Evolutionary conservation across 1,140 invertebrate species (phyloP), one percentile per base, ranked within the genome.

Genomic region (Drosophila rufa): DNA sequence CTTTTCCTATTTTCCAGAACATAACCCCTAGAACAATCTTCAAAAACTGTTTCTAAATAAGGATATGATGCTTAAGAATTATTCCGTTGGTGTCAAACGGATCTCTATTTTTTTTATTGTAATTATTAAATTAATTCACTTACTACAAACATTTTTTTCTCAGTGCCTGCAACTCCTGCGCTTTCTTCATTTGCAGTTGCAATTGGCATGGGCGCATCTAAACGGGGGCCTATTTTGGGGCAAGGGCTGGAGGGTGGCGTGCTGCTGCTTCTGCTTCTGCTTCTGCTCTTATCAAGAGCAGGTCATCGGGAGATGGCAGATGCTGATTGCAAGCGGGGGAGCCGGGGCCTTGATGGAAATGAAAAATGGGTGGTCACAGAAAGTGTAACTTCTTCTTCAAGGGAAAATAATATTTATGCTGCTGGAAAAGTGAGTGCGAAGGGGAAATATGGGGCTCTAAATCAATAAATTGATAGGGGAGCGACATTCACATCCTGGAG

Each of bases 221-320:
- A 33, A 47, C 36, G 22, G 51, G 67, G 30, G 12, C 36, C 65
- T 42, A 19, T 11, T 59, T 64, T n/a, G 22, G 27, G 40, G 5
- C 1, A 30, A 17, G 27, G 33, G 50, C 40, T 15, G 40, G 40
- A 14, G 53, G 53, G 51, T 27, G 15, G 11, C 8, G 60, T 48
- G 60, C 55, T 43, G 57, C n/a, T n/a, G n/a, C 56, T 1, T 5
- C 6, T 46, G 56, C 47, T 38, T 11, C 33, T 75, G 55, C 58
- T 48, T 62, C 50, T 42, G 27, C 36, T 76, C 82, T 86, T 86
- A 86, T 86, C 83, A 86, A 86, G 83, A 86, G 80, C 83, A 89
- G 83, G 83, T 86, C 83, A 87, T 87, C 83, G 66, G 62, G 56
- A 59, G 69, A 73, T 62, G 69, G 67, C 69, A 73, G 46, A 73